These are phyloP conservation scores for Enteromius treurensis DNA, from an alignment of 2,797 vertebrate species.

Conservation along the genomic window DNA sequence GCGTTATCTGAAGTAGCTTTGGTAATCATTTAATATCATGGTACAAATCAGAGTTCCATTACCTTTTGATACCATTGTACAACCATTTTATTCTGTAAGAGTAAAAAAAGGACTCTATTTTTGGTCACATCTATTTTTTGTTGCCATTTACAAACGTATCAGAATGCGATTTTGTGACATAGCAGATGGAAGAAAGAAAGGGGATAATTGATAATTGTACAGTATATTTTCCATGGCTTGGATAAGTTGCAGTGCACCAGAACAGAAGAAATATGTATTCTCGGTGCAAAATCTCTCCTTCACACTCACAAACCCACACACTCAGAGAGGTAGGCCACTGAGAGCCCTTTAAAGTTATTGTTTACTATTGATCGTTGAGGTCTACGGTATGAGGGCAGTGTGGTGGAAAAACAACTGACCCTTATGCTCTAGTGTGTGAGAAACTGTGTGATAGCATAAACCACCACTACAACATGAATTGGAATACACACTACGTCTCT, in stretches of 20 bases:
- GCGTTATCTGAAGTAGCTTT: background rate
- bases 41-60: background rate
- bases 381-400: constrained; percentile 43
- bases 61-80: background rate
- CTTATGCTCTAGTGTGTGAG: constrained; percentile 33
- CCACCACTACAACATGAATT: background rate
- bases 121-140: too few relatives aligned
- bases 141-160: too few relatives aligned
- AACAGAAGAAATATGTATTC: constrained; percentile 42
- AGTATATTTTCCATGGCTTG: constrained; percentile 1
- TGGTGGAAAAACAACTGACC: constrained; percentile 57
- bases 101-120: background rate
- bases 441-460: constrained; percentile 27
- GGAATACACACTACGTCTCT: background rate
- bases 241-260: constrained; percentile 27
- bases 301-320: constrained; percentile 24
- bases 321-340: constrained; percentile 25
- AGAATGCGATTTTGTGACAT: background rate
- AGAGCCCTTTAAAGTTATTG: constrained; percentile 55
- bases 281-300: background rate
- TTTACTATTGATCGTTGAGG: constrained; percentile 58
- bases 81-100: background rate
- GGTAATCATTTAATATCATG: background rate
- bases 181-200: background rate
- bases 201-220: constrained; percentile 7